These are phyloP conservation scores for Galeopsomyia nigrocyanea DNA, from an alignment of 2,888 invertebrate genomes.

Conservation along the genomic window DNA sequence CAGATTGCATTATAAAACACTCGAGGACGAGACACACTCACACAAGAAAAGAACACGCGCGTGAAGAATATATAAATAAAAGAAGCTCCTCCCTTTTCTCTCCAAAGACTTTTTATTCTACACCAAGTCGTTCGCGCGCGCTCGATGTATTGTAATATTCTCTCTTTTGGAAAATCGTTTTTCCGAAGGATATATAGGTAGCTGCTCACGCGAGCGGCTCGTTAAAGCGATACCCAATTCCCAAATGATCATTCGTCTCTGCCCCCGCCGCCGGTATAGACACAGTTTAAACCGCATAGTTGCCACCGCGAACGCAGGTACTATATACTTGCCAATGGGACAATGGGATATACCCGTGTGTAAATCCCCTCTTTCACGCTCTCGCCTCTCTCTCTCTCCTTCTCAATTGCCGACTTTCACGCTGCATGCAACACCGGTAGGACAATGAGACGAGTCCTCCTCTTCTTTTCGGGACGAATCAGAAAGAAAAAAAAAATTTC, in stretches of 20 bases:
- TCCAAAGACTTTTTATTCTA: too few relatives aligned
- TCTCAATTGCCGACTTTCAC: slow-evolving; percentile 2
- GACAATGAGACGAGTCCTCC: slow-evolving; percentile 5
- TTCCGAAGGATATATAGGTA: too few relatives aligned
- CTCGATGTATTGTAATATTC: neutral
- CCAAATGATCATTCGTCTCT: slow-evolving; percentile 54
- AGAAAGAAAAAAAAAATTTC: too few relatives aligned
- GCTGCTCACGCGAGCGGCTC: slow-evolving; percentile 16
- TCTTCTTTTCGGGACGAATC: neutral
- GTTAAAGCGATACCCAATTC: slow-evolving; percentile 43
- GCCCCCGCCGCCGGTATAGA: too few relatives aligned
- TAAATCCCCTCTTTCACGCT: slow-evolving; percentile 52
- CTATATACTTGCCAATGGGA: neutral
- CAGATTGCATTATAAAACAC: slow-evolving; percentile 16
- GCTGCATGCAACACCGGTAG: slow-evolving; percentile 35
- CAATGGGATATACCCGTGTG: neutral
- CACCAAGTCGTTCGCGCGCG: neutral
- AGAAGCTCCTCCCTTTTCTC: too few relatives aligned
- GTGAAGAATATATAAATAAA: too few relatives aligned
- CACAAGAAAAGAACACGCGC: neutral
- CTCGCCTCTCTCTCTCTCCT: slow-evolving; percentile 12
- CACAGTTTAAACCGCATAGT: slow-evolving; percentile 48
- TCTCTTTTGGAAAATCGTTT: slow-evolving; percentile 1
- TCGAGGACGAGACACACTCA: too few relatives aligned
- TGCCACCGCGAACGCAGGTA: slow-evolving; percentile 6